A percentile compares a stretch with the other conserved stretches of the same genome.
These are phyloP conservation scores for Hyles vespertilio DNA, from an alignment of 1,140 invertebrate species.

Conservation along the genomic window DNA sequence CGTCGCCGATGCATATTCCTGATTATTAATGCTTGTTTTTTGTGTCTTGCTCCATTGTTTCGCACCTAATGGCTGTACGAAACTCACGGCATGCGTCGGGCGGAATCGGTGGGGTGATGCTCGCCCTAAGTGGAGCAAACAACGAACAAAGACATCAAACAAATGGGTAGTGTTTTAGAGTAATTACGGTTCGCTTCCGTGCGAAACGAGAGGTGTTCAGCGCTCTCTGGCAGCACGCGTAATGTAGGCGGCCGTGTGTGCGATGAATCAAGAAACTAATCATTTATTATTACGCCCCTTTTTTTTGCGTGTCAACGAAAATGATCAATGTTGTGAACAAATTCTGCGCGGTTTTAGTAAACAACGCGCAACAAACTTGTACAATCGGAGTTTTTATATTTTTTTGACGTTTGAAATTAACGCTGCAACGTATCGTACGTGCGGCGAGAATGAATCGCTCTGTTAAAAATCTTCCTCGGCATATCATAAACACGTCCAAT, in stretches of 20 bases:
- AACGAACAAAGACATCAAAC: slow-evolving; percentile 75
- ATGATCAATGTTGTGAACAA: slow-evolving; percentile 42
- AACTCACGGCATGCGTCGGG: slow-evolving; percentile 60
- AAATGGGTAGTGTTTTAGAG: slow-evolving; percentile 75
- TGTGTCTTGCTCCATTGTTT: slow-evolving; percentile 66
- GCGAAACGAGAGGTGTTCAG: slow-evolving; percentile 66
- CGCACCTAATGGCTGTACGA: slow-evolving; percentile 57
- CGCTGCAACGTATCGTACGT: slow-evolving; percentile 24
- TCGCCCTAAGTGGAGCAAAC: slow-evolving; percentile 71
- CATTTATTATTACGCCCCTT: slow-evolving; percentile 47
- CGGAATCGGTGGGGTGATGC: slow-evolving; percentile 64
- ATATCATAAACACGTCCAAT: slow-evolving; percentile 55
- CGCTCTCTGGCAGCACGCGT: slow-evolving; percentile 33
- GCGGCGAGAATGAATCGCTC: slow-evolving; percentile 25
- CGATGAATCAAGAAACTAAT: slow-evolving; percentile 41
- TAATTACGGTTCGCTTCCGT: slow-evolving; percentile 73
- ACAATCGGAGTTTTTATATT: slow-evolving; percentile 27
- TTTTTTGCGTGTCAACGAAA: slow-evolving; percentile 48
- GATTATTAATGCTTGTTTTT: slow-evolving; percentile 74
- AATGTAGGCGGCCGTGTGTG: slow-evolving; percentile 39
- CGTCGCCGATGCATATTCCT: slow-evolving; percentile 67
- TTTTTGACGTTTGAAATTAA: slow-evolving; percentile 35
- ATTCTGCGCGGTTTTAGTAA: slow-evolving; percentile 20
- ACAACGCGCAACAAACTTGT: slow-evolving; percentile 15
- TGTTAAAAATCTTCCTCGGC: slow-evolving; percentile 55